A percentile compares a stretch with the other conserved stretches of the same genome.
These are phyloP conservation scores for Candidula unifasciata DNA, from an alignment of 2,888 invertebrate species.

Conservation along the genomic window DNA sequence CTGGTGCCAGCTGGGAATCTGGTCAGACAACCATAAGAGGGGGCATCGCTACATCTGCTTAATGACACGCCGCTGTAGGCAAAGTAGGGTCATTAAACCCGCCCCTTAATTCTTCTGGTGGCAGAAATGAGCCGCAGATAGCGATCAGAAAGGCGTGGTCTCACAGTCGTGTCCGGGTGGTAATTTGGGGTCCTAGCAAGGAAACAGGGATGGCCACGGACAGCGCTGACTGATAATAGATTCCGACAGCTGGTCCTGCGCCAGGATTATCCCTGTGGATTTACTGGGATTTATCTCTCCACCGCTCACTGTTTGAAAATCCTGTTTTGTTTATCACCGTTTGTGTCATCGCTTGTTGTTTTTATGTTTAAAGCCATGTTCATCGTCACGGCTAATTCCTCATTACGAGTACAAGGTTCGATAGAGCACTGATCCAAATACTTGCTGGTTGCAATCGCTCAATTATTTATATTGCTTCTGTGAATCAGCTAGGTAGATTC, in stretches of 20 bases:
- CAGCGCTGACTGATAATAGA: background rate
- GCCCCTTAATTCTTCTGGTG: background rate
- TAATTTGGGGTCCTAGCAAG: conserved; percentile 17
- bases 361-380: too few species aligned
- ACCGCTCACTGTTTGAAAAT: background rate
- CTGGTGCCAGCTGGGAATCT: too few species aligned
- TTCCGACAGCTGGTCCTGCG: conserved; percentile 6
- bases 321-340: background rate
- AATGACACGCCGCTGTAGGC: conserved; percentile 31
- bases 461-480: too few species aligned
- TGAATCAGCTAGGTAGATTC: too few species aligned
- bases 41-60: background rate
- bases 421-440: too few species aligned
- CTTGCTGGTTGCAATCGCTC: too few species aligned
- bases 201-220: background rate
- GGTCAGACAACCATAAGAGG: too few species aligned
- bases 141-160: conserved; percentile 28
- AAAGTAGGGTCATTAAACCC: conserved; percentile 29
- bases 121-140: background rate
- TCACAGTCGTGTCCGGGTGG: background rate
- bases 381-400: too few species aligned
- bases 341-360: background rate
- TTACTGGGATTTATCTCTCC: conserved; percentile 4
- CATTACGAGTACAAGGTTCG: too few species aligned
- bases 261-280: background rate